Evolutionary conservation across 2,797 vertebrate genomes (phyloP), one percentile per base, ranked within the genome.

Genomic region (Bradypodion pumilum): DNA sequence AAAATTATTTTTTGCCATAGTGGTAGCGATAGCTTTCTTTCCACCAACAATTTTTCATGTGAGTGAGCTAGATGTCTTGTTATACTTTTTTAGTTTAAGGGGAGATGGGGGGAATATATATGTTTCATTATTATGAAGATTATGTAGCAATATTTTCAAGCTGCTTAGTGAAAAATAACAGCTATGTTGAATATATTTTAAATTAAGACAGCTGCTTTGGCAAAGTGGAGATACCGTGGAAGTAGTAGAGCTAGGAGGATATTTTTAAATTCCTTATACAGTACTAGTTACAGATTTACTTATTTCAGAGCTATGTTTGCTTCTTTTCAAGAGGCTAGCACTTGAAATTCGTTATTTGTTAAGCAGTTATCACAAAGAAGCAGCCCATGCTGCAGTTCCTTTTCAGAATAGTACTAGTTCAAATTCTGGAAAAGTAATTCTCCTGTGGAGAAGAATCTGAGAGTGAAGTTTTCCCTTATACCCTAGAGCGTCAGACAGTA

Each of bases 11-110:
- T 12, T 83, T 66, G 37, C 4, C 3, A 70, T 9, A 42, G 23
- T 85, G 86, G 3, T 63, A 87, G 0, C 65, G 77, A 16, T 77
- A 86, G 49, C 84, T 1, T 2, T 88, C 60, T 81, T 65, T 59
- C 77, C 46, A 19, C 78, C 76, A 29, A 66, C 59, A 89, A 59
- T 70, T 90, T 85, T 7, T 79, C 5, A 46, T 21, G 84, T 82
- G 72, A 19, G 84, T 82, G 72, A 19, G 1, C 42, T 35, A 29
- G 73, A 56, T 85, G 25, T 29, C 75, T 83, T 83, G 60, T 25
- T 65, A 80, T 12, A 63, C 70, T 8, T 78, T 79, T 1, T 83
- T 59, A 9, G 8, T 65, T 63, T 49, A 4, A 52, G 63, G 29
- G 9, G 62, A 81, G 81, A n/a, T n/a, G n/a, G 60, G 40, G 1